Base-by-base conservation (phyloP, 2,888 invertebrate genomes). In the Polia nebulosa region DNA sequence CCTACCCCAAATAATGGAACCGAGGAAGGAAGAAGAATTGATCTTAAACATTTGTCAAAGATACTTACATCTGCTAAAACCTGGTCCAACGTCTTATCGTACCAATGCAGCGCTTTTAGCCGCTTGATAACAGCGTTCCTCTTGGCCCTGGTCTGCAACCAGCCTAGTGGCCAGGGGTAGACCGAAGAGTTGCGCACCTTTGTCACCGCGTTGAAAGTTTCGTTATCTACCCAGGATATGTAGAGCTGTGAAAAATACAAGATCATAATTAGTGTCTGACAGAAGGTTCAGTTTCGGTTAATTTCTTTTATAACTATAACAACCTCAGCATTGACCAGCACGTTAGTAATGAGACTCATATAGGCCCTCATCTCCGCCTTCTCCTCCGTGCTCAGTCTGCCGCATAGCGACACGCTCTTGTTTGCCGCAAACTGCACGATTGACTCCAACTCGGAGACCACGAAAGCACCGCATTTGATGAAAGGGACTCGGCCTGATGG, bases 401-500 rank as follows among this genome's bases (percentile, higher is more conserved):
- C 95, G 6, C 98, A 98, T 44, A 99, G 94, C 8, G 97, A 96
- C 32, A 97, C 96, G 0, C 98, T 98, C 93, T 99, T 99, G 83
- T 97, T 97, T 44, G 97, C 97, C 1, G 99, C 97, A 89, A 99
- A 98, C 83, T 97, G 97, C 0, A 99, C 98, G 66, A 99, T 99
- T 0, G 98, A 98, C 87, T 99, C 99, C 87, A 99, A 96, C 89
- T 99, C 99, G 0, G 99, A 97, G 1, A 99, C 97, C 1, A 99
- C 96, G 87, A 98, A 98, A 0, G 98, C 97, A 0, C 99, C 99
- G 80, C 98, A 98, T 88, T 98, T 97, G 66, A 99, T 97, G 87
- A 99, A 99, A 0, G 99, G 99, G 0, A 99, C 97, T 82, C 97
- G 97, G 0, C 99, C 99, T 7, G 98, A 98, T 0, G 99, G 99